A percentile compares a stretch with the other conserved stretches of the same genome.
Conservation (phyloP, 2,888 invertebrate species). For the Sympetrum striolatum region DNA sequence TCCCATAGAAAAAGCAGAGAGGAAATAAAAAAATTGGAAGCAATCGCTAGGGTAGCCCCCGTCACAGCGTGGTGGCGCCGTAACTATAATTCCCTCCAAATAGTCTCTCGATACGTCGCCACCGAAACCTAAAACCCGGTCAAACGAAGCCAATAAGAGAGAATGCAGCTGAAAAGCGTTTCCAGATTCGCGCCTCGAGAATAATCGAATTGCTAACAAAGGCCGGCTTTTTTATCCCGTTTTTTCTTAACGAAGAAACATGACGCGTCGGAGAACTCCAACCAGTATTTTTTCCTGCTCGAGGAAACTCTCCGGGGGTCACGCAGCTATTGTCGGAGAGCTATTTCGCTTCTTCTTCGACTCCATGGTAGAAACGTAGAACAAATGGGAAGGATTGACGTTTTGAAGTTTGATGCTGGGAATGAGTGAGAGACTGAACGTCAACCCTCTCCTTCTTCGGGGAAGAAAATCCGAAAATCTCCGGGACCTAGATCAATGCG, state of each 20-base stretch:
- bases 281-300: not conserved
- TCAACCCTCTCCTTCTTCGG: not conserved
- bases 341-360: not conserved
- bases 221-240: not conserved
- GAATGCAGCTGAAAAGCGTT: too few species aligned
- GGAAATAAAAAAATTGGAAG: not conserved
- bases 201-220: not conserved
- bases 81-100: too few species aligned
- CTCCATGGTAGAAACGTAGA: not conserved
- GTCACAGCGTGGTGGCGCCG: too few species aligned
- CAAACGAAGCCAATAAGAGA: too few species aligned
- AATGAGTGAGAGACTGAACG: not conserved
- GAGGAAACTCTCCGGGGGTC: not conserved
- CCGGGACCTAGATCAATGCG: not conserved
- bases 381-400: not conserved
- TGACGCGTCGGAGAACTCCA: not conserved
- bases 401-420: not conserved
- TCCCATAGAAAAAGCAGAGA: not conserved
- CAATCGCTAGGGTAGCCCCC: too few species aligned
- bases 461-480: not conserved
- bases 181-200: too few species aligned
- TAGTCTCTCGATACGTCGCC: too few species aligned
- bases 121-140: too few species aligned
- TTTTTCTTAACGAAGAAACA: not conserved
- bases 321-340: not conserved